Percentiles rank a stretch among this genome's conserved stretches.
Conservation (phyloP, 2,797 vertebrate species). For the Notolabrus celidotus region DNA sequence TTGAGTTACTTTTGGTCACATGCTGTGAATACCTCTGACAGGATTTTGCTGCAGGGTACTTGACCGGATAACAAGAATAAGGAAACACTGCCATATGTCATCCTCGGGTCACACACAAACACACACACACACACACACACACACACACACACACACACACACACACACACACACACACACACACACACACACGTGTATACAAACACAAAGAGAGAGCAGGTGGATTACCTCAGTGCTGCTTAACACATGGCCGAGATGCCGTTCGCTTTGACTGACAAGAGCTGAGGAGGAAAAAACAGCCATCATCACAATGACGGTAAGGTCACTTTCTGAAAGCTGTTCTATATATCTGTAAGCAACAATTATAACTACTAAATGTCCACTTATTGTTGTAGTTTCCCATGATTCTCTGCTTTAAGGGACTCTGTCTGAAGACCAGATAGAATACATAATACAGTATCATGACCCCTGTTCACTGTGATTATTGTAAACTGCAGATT, state of each 20-base stretch:
- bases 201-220: constrained; percentile 11
- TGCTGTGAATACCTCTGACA: background rate
- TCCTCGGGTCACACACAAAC: constrained; percentile 15
- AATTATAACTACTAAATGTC: background rate
- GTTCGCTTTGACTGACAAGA: constrained; percentile 11
- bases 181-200: constrained; percentile 19
- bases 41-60: constrained; percentile 27
- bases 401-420: background rate
- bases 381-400: background rate
- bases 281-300: constrained; percentile 8
- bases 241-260: constrained; percentile 46
- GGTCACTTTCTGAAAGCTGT: background rate
- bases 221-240: constrained; percentile 52
- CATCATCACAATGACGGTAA: constrained; percentile 58
- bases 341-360: background rate
- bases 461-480: background rate
- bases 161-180: constrained; percentile 4
- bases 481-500: background rate
- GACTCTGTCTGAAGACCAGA: background rate
- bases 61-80: constrained; percentile 2
- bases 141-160: constrained; percentile 15
- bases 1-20: background rate
- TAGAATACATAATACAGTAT: background rate
- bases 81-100: constrained; percentile 41
- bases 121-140: background rate